Base-by-base conservation (phyloP, 2,888 invertebrate species). In the Archips xylosteana region DNA sequence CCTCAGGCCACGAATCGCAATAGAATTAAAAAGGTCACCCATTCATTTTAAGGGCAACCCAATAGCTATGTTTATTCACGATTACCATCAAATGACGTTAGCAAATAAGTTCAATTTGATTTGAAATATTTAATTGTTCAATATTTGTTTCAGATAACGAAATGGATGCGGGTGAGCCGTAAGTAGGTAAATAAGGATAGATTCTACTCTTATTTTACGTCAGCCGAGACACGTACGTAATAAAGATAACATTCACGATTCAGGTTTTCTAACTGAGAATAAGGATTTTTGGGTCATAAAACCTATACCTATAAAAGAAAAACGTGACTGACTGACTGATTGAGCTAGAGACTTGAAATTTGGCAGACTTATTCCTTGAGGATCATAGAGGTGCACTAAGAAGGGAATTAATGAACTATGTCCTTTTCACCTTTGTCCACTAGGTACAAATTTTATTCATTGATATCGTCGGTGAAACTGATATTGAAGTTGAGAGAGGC, bases 131-230 rank as follows among this genome's bases (percentile, higher is more conserved):
- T 73, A 63, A 69, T 60, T 60, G 13, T 51, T 23, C 36, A 73
- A 73, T 73, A 64, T 73, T 73, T 73, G 73, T 73, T 73, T 59
- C 73, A 73, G 73, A 69, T 64, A 45, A 63, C 45, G 34, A 49
- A 63, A 59, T 59, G 63, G 36, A 63, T 39, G 68, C 71, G 65
- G 36, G n/a, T 62, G 61, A 39, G 60, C 23, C 32, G 71, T 71
- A 54, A 71, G 71, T 67, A 45, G 47, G 12, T 15, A 42, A 63
- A 34, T 63, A 47, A 34, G 5, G 32, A 62, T 39, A 10, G 9
- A 13, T 23, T 57, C 12, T 57, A 4, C 57, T 57, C 12, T 4
- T 49, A 49, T 39, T 54, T 15, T 54, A 15, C 51, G 51, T 54
- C 51, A 54, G 6, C 15, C 23, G 9, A 54, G 51, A 49, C 49